Conservation (phyloP, 2,113 vertebrate genomes). For the Syrrhaptes paradoxus region DNA sequence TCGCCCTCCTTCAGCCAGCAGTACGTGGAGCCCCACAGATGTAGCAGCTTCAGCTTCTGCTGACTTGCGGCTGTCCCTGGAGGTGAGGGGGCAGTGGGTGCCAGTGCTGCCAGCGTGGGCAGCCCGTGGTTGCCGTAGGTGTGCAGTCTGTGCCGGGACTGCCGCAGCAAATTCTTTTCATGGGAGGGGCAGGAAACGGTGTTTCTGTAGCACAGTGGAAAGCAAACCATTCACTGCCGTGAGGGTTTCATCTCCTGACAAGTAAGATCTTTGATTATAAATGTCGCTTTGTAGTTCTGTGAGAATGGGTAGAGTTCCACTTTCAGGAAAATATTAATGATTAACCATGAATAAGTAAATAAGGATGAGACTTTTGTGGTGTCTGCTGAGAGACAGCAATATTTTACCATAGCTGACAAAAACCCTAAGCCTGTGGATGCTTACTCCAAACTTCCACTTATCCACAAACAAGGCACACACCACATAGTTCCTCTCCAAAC, state of each 20-base stretch:
- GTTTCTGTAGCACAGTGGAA: not conserved
- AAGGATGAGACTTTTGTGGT: not conserved
- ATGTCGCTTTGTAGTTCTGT: slow-evolving; percentile 10
- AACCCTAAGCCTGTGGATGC: not conserved
- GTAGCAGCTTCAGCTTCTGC: not conserved
- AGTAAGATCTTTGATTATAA: not conserved
- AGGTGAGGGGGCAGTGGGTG: not conserved
- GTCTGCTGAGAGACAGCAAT: not conserved
- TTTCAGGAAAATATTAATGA: slow-evolving; percentile 30
- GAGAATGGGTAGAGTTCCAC: not conserved
- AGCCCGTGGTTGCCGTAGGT: not conserved
- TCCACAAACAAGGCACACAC: not conserved
- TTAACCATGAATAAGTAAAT: not conserved
- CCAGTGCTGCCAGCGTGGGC: fast-evolving
- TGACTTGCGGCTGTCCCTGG: fast-evolving
- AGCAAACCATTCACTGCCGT: not conserved
- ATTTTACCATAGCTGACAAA: not conserved
- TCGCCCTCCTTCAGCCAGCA: fast-evolving
- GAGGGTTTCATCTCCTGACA: slow-evolving; percentile 17
- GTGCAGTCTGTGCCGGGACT: not conserved
- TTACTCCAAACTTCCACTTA: not conserved
- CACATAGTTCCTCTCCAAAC: not conserved
- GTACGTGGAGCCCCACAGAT: fast-evolving
- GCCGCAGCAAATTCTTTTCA: not conserved
- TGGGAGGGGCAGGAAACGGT: slow-evolving; percentile 23